Percentiles rank a stretch among this genome's conserved stretches.
Conservation (phyloP, 2,797 vertebrate species). For the Neosilurus hyrtlii region DNA sequence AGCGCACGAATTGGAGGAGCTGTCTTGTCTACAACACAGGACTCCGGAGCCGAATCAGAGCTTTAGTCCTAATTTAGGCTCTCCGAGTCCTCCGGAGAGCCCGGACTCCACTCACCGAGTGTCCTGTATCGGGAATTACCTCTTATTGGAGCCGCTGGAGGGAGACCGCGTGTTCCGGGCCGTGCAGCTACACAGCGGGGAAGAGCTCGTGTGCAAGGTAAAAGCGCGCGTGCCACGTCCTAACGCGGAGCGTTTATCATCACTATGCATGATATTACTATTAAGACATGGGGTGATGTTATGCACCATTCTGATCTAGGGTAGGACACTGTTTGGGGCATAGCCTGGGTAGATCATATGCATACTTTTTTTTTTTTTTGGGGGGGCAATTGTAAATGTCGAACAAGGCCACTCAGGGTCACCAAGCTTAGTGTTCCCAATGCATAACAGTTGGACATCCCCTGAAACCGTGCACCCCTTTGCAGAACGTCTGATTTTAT, state of each 20-base stretch:
- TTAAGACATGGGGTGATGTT: background rate
- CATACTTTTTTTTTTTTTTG: background rate
- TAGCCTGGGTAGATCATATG: background rate
- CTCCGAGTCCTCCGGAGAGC: slow-evolving; percentile 97
- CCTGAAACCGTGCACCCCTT: background rate
- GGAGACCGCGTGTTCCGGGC: slow-evolving; percentile 98
- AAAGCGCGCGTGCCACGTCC: slow-evolving; percentile 38
- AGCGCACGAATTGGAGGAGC: slow-evolving; percentile 96
- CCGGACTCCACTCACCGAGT: slow-evolving; percentile 97
- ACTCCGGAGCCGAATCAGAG: slow-evolving; percentile 91
- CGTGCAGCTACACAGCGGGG: slow-evolving; percentile 95
- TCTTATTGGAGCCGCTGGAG: slow-evolving; percentile 97
- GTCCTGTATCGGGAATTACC: slow-evolving; percentile 98
- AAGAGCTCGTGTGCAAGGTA: slow-evolving; percentile 98
- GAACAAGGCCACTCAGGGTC: slow-evolving; percentile 20
- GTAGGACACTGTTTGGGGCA: background rate
- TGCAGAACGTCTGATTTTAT: background rate
- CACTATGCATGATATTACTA: background rate
- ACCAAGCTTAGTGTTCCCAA: background rate
- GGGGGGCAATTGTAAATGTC: background rate
- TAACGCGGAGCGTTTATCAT: background rate
- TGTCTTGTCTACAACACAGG: slow-evolving; percentile 83
- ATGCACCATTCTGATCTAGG: background rate
- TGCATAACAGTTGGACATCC: background rate
- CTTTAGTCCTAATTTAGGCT: slow-evolving; percentile 97